These are phyloP conservation scores for Zophobas atratus DNA, from an alignment of 1,140 invertebrate genomes.

Conservation along the genomic window DNA sequence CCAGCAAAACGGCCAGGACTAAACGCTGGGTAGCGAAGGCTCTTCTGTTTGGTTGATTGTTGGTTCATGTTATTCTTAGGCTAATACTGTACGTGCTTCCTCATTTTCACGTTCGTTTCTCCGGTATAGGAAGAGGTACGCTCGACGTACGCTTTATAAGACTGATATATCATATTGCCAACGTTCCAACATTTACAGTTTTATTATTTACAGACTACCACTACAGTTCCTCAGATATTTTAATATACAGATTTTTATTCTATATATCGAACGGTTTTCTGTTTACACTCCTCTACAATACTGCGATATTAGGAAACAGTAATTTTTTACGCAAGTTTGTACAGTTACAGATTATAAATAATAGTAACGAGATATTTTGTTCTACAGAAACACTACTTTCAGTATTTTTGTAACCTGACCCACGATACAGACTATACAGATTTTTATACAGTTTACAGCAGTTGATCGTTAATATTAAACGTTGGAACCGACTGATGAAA, in stretches of 20 bases:
- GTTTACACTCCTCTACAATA: conserved; percentile 53
- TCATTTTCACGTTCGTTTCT: conserved; percentile 54
- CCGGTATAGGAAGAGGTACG: conserved; percentile 51
- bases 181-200: conserved; percentile 64
- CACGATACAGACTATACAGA: conserved; percentile 53
- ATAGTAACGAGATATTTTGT: conserved; percentile 55
- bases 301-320: conserved; percentile 65
- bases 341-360: conserved; percentile 62
- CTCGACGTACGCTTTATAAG: conserved; percentile 62
- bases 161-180: conserved; percentile 68
- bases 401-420: conserved; percentile 60
- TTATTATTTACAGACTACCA: conserved; percentile 61
- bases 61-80: conserved; percentile 56
- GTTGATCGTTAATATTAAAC: conserved; percentile 52
- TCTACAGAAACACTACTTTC: conserved; percentile 58
- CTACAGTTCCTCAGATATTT: conserved; percentile 67
- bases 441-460: conserved; percentile 55
- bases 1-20: conserved; percentile 80
- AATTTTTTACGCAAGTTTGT: conserved; percentile 64
- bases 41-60: conserved; percentile 50
- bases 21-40: conserved; percentile 51
- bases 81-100: conserved; percentile 63
- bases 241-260: conserved; percentile 67
- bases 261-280: conserved; percentile 62
- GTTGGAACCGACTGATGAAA: conserved; percentile 61